A percentile compares a stretch with the other conserved stretches of the same genome.
Evolutionary conservation across 2,888 invertebrate genomes (phyloP).

Genomic region (Ctenicera cuprea): DNA sequence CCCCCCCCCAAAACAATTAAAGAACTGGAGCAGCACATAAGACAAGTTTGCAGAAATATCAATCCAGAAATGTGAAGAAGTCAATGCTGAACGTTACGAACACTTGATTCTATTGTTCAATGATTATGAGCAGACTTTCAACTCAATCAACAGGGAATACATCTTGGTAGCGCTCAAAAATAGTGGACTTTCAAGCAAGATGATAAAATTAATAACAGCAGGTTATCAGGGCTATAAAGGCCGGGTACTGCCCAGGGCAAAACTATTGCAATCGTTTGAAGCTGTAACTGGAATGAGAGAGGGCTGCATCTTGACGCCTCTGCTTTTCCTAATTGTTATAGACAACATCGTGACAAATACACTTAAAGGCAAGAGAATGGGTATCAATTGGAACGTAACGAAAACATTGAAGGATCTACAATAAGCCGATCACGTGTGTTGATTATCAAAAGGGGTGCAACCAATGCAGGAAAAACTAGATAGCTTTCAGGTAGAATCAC

Average conservation of each 20-base stretch:
- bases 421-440: too few relatives aligned
- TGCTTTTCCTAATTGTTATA: background rate
- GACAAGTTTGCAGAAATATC: too few relatives aligned
- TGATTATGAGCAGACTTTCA: background rate
- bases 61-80: too few relatives aligned
- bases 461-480: too few relatives aligned
- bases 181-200: background rate
- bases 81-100: too few relatives aligned
- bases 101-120: too few relatives aligned
- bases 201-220: background rate
- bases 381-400: background rate
- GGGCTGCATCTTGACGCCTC: slow-evolving; percentile 1
- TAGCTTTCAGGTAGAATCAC: too few relatives aligned
- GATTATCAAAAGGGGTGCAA: too few relatives aligned
- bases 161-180: slow-evolving; percentile 1
- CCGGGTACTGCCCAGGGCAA: background rate
- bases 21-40: too few relatives aligned
- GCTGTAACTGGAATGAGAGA: background rate
- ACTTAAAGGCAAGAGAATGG: background rate
- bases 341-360: background rate
- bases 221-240: background rate
- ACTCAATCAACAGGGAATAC: background rate
- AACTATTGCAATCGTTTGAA: background rate
- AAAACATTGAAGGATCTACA: too few relatives aligned
- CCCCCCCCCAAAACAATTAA: too few relatives aligned